A percentile compares a stretch with the other conserved stretches of the same genome.
Evolutionary conservation across 2,113 vertebrate genomes (phyloP).

Genomic region (Xenotilapia flavipinnis): DNA sequence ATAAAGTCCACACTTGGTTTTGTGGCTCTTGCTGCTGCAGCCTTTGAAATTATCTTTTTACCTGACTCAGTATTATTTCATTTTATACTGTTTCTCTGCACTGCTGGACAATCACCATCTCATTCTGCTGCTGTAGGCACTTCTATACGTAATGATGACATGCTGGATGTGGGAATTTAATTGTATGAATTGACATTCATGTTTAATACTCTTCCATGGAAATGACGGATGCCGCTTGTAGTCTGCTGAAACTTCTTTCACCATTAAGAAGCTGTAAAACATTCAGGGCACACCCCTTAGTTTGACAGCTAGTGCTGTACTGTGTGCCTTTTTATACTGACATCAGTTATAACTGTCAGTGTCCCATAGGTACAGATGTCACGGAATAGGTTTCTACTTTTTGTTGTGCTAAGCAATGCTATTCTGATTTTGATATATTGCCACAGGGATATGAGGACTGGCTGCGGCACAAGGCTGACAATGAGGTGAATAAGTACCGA

Average conservation of each 20-base stretch:
- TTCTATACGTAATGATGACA: not conserved
- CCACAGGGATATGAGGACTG: constrained; percentile 96
- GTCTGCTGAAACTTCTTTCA: not conserved
- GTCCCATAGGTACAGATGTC: not conserved
- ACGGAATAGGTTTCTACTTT: not conserved
- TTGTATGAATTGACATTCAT: not conserved
- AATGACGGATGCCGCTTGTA: not conserved
- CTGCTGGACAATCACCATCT: not conserved
- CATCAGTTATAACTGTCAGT: not conserved
- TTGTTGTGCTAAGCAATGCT: not conserved
- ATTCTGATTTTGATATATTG: not conserved
- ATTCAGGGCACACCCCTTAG: not conserved
- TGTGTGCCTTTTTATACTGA: not conserved
- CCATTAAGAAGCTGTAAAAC: not conserved
- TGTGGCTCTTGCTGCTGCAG: constrained; percentile 3
- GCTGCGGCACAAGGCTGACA: constrained; percentile 94
- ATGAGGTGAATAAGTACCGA: constrained; percentile 91
- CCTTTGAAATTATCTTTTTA: not conserved
- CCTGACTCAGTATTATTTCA: constrained; percentile 12
- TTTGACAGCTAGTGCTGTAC: not conserved
- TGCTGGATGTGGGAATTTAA: not conserved
- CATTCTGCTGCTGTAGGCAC: constrained; percentile 1
- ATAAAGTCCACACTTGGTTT: not conserved
- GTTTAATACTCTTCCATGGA: not conserved
- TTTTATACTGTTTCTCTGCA: not conserved